phyloP scores from a whole-genome alignment of 2,113 vertebrate genomes.

The Rhynchopsitta pachyrhyncha region DNA sequence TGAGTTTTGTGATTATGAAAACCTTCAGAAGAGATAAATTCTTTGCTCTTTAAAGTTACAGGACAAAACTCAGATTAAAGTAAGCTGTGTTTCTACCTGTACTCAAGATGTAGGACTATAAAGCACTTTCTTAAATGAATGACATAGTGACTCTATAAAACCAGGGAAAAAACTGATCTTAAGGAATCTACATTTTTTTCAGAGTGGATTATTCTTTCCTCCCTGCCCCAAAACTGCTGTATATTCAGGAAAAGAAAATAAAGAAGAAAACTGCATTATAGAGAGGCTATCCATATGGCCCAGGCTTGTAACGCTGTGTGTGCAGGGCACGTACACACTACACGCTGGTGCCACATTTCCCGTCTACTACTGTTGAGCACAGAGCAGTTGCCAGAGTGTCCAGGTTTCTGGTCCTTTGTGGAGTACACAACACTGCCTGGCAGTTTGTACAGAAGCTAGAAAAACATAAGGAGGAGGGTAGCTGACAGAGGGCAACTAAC shows the following conservation, averaged over 20 bases:
- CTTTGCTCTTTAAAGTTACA: neutral
- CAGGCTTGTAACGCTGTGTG: neutral
- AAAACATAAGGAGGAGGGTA: neutral
- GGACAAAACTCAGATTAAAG: constrained; percentile 7
- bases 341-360: neutral
- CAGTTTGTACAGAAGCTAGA: neutral
- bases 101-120: neutral
- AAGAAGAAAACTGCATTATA: neutral
- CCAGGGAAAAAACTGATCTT: neutral
- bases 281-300: neutral
- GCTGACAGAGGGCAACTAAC: neutral
- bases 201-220: neutral
- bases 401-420: neutral
- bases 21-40: neutral
- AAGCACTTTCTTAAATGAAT: neutral
- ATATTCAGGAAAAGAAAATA: neutral
- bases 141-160: neutral
- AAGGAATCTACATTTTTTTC: neutral
- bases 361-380: neutral
- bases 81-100: neutral
- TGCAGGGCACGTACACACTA: neutral
- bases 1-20: neutral
- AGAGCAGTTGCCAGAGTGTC: neutral
- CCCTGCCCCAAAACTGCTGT: neutral
- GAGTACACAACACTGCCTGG: neutral